A percentile compares a stretch with the other conserved stretches of the same genome.
Evolutionary conservation across 2,888 invertebrate species (phyloP).

Genomic region (Brachyptera risi): DNA sequence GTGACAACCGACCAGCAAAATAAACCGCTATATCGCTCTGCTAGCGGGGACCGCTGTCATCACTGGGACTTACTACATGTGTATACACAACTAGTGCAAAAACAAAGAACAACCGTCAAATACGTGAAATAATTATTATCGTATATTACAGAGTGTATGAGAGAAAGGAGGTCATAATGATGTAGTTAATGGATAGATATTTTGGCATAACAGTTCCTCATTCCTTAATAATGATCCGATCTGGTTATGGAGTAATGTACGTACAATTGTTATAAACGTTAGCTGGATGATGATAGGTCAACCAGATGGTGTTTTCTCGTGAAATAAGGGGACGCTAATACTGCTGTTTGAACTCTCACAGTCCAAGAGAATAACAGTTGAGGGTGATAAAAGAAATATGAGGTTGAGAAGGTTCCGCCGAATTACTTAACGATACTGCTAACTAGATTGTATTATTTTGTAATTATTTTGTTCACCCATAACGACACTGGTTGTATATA

Average conservation of each 20-base stretch:
- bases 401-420: no score
- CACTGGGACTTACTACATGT: background rate
- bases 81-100: background rate
- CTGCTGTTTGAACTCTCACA: no score
- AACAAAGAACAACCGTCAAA: background rate
- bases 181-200: background rate
- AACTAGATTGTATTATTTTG: no score
- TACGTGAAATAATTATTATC: slow-evolving; percentile 12
- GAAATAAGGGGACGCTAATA: no score
- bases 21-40: background rate
- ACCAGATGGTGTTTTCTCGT: slow-evolving; percentile 9
- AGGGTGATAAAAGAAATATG: no score
- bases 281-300: background rate
- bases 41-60: background rate
- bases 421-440: no score
- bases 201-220: slow-evolving; percentile 11
- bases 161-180: slow-evolving; percentile 17
- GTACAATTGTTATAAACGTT: background rate
- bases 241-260: background rate
- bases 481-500: no score
- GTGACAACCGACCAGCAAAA: slow-evolving; percentile 3
- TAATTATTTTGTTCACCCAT: no score
- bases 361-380: no score
- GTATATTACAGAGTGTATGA: background rate
- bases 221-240: slow-evolving; percentile 10